These are phyloP conservation scores for Leptosomus discolor DNA, from an alignment of 2,113 vertebrate species.

Conservation along the genomic window DNA sequence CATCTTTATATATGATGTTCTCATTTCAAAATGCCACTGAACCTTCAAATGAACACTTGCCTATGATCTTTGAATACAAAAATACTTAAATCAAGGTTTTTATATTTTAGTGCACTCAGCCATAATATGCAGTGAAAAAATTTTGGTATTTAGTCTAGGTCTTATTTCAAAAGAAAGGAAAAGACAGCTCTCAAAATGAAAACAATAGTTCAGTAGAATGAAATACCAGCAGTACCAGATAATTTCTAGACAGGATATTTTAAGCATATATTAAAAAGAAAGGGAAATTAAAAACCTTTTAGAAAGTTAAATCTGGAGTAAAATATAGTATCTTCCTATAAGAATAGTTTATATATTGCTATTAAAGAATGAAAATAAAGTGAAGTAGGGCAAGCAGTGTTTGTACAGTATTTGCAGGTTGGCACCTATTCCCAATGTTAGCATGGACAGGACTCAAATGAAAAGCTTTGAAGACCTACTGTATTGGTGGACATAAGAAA, in stretches of 20 bases:
- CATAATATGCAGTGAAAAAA: slow-evolving; percentile 50
- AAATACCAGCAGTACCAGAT: not conserved
- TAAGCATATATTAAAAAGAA: not conserved
- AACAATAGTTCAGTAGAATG: slow-evolving; percentile 9
- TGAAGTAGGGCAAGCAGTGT: not conserved
- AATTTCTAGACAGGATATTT: slow-evolving; percentile 1
- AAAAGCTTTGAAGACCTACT: not conserved
- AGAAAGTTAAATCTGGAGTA: not conserved
- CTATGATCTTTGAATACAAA: slow-evolving; percentile 82
- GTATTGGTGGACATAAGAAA: not conserved
- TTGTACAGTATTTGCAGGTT: not conserved
- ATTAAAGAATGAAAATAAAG: not conserved
- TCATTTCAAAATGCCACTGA: slow-evolving; percentile 84
- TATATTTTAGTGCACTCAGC: slow-evolving; percentile 77
- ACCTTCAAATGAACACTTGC: slow-evolving; percentile 83
- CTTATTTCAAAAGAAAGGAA: slow-evolving; percentile 43
- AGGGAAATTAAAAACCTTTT: not conserved
- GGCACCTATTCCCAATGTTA: not conserved
- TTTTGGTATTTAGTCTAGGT: slow-evolving; percentile 43
- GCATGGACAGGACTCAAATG: not conserved
- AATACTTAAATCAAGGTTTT: slow-evolving; percentile 78
- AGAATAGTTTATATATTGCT: not conserved
- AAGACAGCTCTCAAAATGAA: not conserved
- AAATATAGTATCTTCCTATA: not conserved
- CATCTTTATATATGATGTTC: slow-evolving; percentile 86